A percentile compares a stretch with the other conserved stretches of the same genome.
Evolutionary conservation across 2,797 vertebrate species (phyloP).

Genomic region (Gymnoscopelus microlampas): DNA sequence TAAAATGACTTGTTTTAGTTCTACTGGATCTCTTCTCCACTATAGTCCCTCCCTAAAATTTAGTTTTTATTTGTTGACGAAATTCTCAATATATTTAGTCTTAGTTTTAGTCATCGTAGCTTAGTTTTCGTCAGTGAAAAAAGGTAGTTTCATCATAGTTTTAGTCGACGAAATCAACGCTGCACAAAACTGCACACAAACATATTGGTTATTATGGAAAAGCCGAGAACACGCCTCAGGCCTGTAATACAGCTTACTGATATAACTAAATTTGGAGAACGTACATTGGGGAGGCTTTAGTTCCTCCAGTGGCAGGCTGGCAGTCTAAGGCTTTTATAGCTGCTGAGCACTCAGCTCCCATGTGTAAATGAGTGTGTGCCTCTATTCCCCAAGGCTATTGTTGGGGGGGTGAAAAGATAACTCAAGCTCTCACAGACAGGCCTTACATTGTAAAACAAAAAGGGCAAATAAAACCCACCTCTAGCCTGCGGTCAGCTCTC

Average conservation of each 20-base stretch:
- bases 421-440: slow-evolving; percentile 21
- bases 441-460: slow-evolving; percentile 44
- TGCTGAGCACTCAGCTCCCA: slow-evolving; percentile 21
- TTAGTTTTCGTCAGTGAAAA: too few species aligned
- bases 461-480: slow-evolving; percentile 66
- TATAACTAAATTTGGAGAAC: slow-evolving; percentile 3
- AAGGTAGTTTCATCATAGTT: too few species aligned
- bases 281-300: slow-evolving; percentile 1
- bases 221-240: neutral
- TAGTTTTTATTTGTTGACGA: too few species aligned
- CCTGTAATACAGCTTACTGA: neutral
- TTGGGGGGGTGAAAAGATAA: slow-evolving; percentile 33
- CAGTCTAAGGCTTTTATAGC: slow-evolving; percentile 22
- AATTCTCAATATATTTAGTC: too few species aligned
- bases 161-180: too few species aligned
- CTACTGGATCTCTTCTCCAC: too few species aligned
- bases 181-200: neutral
- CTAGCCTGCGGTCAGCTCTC: slow-evolving; percentile 90
- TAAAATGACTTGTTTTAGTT: too few species aligned
- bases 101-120: too few species aligned
- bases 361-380: slow-evolving; percentile 3
- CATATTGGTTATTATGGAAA: neutral
- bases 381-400: slow-evolving; percentile 25
- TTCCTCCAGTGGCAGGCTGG: slow-evolving; percentile 14
- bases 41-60: too few species aligned